Conservation (phyloP, 2,797 vertebrate species). For the Galagoides demidoff region DNA sequence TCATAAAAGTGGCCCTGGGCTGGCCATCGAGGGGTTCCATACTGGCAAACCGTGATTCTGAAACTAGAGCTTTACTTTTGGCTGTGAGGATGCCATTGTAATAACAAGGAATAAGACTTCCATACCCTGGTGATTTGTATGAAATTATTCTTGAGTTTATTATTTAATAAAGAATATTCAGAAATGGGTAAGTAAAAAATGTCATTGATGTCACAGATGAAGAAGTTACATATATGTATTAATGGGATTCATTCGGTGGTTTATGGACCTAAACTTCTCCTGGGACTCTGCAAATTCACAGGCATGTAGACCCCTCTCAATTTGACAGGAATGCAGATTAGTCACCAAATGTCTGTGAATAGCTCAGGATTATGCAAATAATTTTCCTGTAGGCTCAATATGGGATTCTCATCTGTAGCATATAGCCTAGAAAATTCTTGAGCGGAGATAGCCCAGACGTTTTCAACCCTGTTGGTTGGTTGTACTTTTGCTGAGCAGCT, state of each 20-base stretch:
- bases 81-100: not conserved
- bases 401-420: not conserved
- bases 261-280: slow-evolving; percentile 69
- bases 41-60: not conserved
- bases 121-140: slow-evolving; percentile 61
- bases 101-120: slow-evolving; percentile 34
- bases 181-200: slow-evolving; percentile 69
- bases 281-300: slow-evolving; percentile 35
- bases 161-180: slow-evolving; percentile 75
- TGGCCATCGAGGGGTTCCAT: not conserved
- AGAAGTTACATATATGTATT: slow-evolving; percentile 61
- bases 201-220: slow-evolving; percentile 72
- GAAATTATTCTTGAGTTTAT: slow-evolving; percentile 76
- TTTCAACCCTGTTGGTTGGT: not conserved
- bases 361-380: not conserved
- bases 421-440: not conserved
- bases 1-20: not conserved
- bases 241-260: slow-evolving; percentile 72
- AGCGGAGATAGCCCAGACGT: not conserved
- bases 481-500: slow-evolving; percentile 31
- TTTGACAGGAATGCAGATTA: not conserved
- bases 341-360: not conserved
- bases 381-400: not conserved
- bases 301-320: not conserved
- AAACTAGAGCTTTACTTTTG: not conserved